Evolutionary conservation across 2,113 vertebrate species (phyloP).

Genomic region (Isichthys henryi): DNA sequence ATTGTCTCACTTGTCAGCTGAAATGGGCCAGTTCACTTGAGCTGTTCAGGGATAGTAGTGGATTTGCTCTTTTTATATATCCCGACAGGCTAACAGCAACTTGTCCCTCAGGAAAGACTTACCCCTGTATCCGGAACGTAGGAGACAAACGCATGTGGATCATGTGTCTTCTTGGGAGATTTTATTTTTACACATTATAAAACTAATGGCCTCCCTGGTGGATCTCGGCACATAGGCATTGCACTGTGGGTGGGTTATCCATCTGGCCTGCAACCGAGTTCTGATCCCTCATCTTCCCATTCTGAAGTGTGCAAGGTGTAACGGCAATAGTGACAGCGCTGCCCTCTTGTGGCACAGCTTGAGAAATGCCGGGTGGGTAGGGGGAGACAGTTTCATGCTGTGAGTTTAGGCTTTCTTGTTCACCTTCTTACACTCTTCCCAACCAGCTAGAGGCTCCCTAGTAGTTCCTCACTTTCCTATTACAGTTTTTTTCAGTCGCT

Average conservation of each 20-base stretch:
- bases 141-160: background rate
- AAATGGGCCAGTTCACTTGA: background rate
- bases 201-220: background rate
- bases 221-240: background rate
- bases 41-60: background rate
- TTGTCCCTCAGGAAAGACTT: background rate
- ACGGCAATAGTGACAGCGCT: background rate
- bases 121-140: background rate
- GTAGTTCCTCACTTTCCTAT: background rate
- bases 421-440: background rate
- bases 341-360: constrained; percentile 5
- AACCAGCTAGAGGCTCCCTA: background rate
- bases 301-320: background rate
- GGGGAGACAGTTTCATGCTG: background rate
- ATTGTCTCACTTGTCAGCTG: background rate
- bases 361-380: background rate
- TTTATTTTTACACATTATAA: constrained; percentile 1
- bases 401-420: background rate
- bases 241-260: constrained; percentile 7
- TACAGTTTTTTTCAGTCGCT: no score
- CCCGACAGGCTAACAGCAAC: background rate
- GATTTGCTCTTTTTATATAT: background rate
- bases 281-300: background rate
- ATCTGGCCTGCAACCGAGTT: background rate
- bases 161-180: background rate